Base-by-base conservation (phyloP, 2,888 invertebrate species). In the Trissolcus japonicus region DNA sequence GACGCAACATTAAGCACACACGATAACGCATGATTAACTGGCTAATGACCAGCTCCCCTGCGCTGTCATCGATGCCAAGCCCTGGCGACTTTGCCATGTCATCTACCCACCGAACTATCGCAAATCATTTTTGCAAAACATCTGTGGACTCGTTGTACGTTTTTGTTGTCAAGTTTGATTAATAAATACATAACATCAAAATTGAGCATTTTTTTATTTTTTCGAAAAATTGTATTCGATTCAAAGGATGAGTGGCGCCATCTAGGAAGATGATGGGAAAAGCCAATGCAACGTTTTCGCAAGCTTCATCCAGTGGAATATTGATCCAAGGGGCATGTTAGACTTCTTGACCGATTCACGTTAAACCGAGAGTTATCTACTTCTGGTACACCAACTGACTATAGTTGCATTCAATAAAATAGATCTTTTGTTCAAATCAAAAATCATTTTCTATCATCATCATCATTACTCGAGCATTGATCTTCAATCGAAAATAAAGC, bases 1-100 rank as follows among this genome's bases (percentile, higher is more conserved):
- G 88, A 88, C 87, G 88, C 85, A 88, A 88, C 88, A 88, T 88
- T 88, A 87, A 85, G 84, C 88, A 84, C 87, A 86, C 87, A 86
- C 86, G 87, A 88, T 88, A 87, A 87, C 87, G 87, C 88, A 88
- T 87, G 88, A 89, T 89, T 88, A 88, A 88, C 85, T 82, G 82
- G 83, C 86, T 89, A 88, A 88, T 89, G 88, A 89, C 86, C 86
- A 84, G 83, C 78, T 79, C 80, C 81, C 80, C 68, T 62, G 17
- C n/a, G 55, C 61, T 66, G 67, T 79, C 80, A 82, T 62, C 81
- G 79, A 81, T 79, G 79, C 76, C 51, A 9, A 35, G 35, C 35
- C 25, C 25, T 55, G 57, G 50, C 54, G 41, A 69, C 69, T 74
- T 63, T 65, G 78, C 74, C 25, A 35, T 40, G 62, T 74, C 78